Evolutionary conservation across 2,797 vertebrate species (phyloP), one percentile per base, ranked within the genome.

Genomic region (Myotis myotis): DNA sequence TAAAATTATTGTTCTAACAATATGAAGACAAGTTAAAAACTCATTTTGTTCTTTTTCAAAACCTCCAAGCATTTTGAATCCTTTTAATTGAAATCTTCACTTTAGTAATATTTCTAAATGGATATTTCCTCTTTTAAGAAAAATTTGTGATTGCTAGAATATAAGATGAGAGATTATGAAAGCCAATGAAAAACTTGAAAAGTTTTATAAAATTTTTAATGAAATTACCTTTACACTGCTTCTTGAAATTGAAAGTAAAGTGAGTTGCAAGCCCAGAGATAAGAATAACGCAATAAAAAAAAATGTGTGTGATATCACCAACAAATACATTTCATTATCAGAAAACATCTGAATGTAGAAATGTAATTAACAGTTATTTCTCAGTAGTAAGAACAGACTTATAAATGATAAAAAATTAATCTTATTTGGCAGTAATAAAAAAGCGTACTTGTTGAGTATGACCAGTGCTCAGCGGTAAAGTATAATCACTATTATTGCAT

Each of bases 21-120:
- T 51, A 87, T 66, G n/a, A 93, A 91, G 8, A 33, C 9, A 95
- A 90, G 28, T 55, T 71, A 23, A 82, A 87, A 95, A 91, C 20
- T 47, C 33, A 83, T 78, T 90, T 89, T 82, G 8, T 62, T 90
- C 10, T 75, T 87, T 90, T 53, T 75, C 13, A 88, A 88, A 94
- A 74, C 1, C 9, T 2, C 3, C 5, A 88, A 60, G 57, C 8
- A 88, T 85, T 87, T 85, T 25, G 68, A 80, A 80, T 80, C 36
- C 11, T 85, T 85, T 44, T 66, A 84, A 74, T 1, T 85, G 17
- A 89, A 96, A 85, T 75, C 6, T 81, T 64, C 3, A 78, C 28
- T 68, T 80, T 62, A 70, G 36, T 81, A 79, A 68, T 74, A 82
- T 19, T 92, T 49, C 19, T 75, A 80, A 74, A 44, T 55, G 22